phyloP scores from a whole-genome alignment of 2,797 vertebrate species.

The Platyrinchus mystaceus region DNA sequence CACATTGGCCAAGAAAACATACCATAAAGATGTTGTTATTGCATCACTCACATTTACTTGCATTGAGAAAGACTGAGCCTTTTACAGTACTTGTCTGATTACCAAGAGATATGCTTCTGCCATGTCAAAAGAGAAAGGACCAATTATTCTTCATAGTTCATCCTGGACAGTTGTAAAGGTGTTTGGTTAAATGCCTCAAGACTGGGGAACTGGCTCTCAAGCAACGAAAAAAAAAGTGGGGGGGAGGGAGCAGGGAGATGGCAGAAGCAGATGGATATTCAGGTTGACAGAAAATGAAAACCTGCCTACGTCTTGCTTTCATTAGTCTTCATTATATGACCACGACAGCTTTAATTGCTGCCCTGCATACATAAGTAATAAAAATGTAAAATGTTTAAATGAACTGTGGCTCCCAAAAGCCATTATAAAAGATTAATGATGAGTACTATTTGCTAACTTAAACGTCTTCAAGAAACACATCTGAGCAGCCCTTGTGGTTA shows the following conservation, averaged over 20 bases:
- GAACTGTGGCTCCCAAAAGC: constrained; percentile 70
- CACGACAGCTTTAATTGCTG: constrained; percentile 68
- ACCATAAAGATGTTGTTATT: constrained; percentile 48
- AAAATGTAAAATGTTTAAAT: constrained; percentile 71
- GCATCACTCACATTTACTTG: constrained; percentile 11
- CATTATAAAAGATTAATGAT: constrained; percentile 85
- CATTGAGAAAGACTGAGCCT: not conserved
- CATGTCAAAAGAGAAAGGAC: not conserved
- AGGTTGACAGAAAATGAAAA: constrained; percentile 68
- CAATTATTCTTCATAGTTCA: not conserved
- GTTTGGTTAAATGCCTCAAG: not conserved
- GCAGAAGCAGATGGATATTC: constrained; percentile 45
- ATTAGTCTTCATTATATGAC: constrained; percentile 73
- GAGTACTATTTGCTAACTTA: constrained; percentile 67
- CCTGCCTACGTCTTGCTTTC: constrained; percentile 50
- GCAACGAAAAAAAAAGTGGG: not conserved
- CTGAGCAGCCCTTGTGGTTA: constrained; percentile 79
- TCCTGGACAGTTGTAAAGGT: not conserved
- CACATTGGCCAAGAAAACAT: constrained; percentile 40
- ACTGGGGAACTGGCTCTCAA: not conserved
- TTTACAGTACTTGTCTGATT: not conserved
- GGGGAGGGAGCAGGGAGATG: not conserved
- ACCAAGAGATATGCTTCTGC: not conserved
- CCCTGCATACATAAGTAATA: constrained; percentile 68
- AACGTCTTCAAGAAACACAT: constrained; percentile 61